Evolutionary conservation across 1,140 invertebrate genomes (phyloP), one percentile per base, ranked within the genome.

Genomic region (Mylabris phalerata): DNA sequence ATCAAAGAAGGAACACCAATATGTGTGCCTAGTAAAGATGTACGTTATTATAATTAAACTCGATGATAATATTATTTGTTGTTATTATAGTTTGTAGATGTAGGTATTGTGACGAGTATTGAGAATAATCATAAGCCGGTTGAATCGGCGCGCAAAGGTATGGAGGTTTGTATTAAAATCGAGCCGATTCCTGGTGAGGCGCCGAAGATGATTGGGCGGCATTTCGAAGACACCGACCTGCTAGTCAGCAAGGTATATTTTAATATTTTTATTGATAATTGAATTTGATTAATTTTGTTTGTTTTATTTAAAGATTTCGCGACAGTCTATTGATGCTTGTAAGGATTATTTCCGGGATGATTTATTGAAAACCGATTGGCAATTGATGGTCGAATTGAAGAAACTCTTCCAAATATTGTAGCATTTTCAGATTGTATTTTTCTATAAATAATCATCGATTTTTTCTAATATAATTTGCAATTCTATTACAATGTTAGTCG

Each of bases 321-420:
- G 98, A 50, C 90, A 96, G 67, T 98, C 95, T 43, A 99, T 99
- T 68, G 96, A 99, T 77, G 95, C 93, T 3, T 98, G 97, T 76
- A 99, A 99, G 77, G 90, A 98, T 62, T 97, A 98, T 78, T 99
- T 99, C 84, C 84, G 98, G 55, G 94, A 98, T 64, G 98, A 99
- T 75, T 81, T 99, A 50, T 75, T 88, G 62, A 98, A 98, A 76
- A 84, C 86, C 49, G 98, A 99, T 72, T 99, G 98, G 98, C 88
- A 93, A 71, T 77, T 99, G 43, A 97, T 99, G 86, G 88, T 98
- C 43, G 95, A 99, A 78, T 78, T 99, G 69, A 99, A 99, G 80
- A 99, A 98, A 76, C 77, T 91, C 60, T 98, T 99, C 80, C 85
- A 97, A 76, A 99, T 99, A 77, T 82, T 98, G 68, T 98, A 55